phyloP scores from a whole-genome alignment of 1,140 invertebrate species.

The Drosophila busckii region DNA sequence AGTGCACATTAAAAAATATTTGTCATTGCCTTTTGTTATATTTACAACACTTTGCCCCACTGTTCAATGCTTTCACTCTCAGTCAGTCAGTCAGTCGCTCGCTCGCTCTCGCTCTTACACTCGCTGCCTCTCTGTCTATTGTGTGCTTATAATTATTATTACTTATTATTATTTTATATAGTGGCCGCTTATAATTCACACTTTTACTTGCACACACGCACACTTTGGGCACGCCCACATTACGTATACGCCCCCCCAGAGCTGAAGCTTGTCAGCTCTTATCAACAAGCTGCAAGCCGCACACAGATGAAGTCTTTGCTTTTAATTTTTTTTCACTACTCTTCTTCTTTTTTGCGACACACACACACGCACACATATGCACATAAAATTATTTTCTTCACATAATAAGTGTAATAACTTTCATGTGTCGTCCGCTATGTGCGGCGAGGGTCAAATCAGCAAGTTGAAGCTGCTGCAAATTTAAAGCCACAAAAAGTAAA shows the following conservation, averaged over 20 bases:
- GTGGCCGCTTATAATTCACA: slow-evolving; percentile 55
- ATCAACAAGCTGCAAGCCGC: slow-evolving; percentile 64
- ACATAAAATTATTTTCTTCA: slow-evolving; percentile 72
- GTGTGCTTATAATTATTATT: slow-evolving; percentile 55
- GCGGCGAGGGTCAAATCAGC: slow-evolving; percentile 6
- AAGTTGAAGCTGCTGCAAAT: too few relatives aligned
- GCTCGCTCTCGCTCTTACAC: too few relatives aligned
- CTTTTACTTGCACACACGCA: slow-evolving; percentile 19
- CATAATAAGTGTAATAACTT: slow-evolving; percentile 77
- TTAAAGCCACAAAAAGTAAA: too few relatives aligned
- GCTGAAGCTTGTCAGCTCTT: slow-evolving; percentile 36
- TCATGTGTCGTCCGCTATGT: slow-evolving; percentile 56
- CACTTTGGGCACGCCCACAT: slow-evolving; percentile 26
- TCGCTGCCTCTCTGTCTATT: background rate
- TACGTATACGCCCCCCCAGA: background rate
- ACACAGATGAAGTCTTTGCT: slow-evolving; percentile 67
- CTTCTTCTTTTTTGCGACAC: slow-evolving; percentile 3
- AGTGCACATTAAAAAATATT: slow-evolving; percentile 74
- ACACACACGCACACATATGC: slow-evolving; percentile 16
- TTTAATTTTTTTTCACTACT: slow-evolving; percentile 50
- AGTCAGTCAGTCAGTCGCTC: too few relatives aligned
- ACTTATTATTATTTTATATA: slow-evolving; percentile 66
- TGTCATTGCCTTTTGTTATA: slow-evolving; percentile 46
- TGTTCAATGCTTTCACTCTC: too few relatives aligned
- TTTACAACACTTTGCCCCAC: too few relatives aligned